Evolutionary conservation across 1,140 invertebrate species (phyloP), one percentile per base, ranked within the genome.

Genomic region (Drosophila bocqueti): DNA sequence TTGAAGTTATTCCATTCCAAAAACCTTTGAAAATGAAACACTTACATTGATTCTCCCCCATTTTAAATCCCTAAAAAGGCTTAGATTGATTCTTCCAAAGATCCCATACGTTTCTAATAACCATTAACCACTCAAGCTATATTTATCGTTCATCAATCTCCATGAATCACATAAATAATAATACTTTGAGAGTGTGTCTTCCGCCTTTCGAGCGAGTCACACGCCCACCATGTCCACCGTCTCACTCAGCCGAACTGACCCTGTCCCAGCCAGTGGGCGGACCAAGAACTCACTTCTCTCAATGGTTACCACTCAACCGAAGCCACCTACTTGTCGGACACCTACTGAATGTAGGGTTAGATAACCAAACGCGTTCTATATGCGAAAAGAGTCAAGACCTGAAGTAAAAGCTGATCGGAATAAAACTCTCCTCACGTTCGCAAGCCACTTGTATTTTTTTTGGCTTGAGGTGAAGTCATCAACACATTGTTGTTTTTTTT

Each of bases 401-500:
- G n/a, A 38, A 4, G 52, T 24, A 55, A 15, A 66, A 64, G 45
- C 62, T 43, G 60, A 54, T 63, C 46, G 26, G 52, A 62, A 62
- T 69, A 63, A 81, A 79, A 78, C 47, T 74, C 71, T 80, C 55
- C 77, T 78, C 81, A 79, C 85, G 69, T 79, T 71, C 65, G 62
- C 61, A 11, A 46, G 40, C 59, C 63, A 74, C 34, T 57, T 69
- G 18, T 50, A 10, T 50, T 16, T 36, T 60, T 40, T 71, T 50
- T n/a, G 46, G 29, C 49, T 60, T 68, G 63, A 49, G 85, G 85
- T 89, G 84, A 89, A 89, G 84, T 89, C 84, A 89, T 89, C 84
- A 72, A 72, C 85, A 78, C 65, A 71, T 81, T 61, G 67, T 61
- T 47, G 71, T 40, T 72, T 80, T 2, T 47, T 34, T 6, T 45